Evolutionary conservation across 2,888 invertebrate species (phyloP), one percentile per base, ranked within the genome.

Genomic region (Athripsodes cinereus): DNA sequence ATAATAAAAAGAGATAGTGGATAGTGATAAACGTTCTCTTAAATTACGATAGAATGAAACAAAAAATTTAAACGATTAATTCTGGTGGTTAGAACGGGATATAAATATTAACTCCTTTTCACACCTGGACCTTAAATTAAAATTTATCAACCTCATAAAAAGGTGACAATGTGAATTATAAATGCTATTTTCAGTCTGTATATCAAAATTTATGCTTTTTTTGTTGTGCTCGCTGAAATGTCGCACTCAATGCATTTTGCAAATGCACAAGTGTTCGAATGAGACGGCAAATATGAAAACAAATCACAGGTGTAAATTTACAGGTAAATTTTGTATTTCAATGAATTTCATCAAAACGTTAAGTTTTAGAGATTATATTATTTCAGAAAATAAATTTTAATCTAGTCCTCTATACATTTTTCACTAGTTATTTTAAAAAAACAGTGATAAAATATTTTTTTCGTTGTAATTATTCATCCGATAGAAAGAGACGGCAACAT

Each of bases 1-100:
- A 48, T 57, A 57, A 59, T 52, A 59, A 58, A 57, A 59, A 59
- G 59, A 59, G 59, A 59, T 59, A 59, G 59, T 59, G 59, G 47
- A 46, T 46, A 22, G 34, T 48, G 55, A 59, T 55, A 59, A 59
- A 55, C 52, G 59, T 48, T 52, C 59, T 55, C 52, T 53, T 59
- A 59, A 59, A 59, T 59, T 52, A 59, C 55, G 52, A 52, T 48
- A 55, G 55, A 55, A 34, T 31, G 59, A 59, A 55, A 58, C 58
- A 58, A 58, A 58, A 58, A 58, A 58, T 47, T 6, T 6, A 47
- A 20, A 16, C 47, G 47, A 47, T 40, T 18, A 13, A 19, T 40
- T 40, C 40, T 8, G 40, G 40, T 40, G 40, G 40, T 26, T 26
- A 26, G 26, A 40, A 13, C 13, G 40, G 40, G 40, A 40, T 40